These are phyloP conservation scores for Didymodactylos carnosus DNA, from an alignment of 2,888 invertebrate species.

Conservation along the genomic window DNA sequence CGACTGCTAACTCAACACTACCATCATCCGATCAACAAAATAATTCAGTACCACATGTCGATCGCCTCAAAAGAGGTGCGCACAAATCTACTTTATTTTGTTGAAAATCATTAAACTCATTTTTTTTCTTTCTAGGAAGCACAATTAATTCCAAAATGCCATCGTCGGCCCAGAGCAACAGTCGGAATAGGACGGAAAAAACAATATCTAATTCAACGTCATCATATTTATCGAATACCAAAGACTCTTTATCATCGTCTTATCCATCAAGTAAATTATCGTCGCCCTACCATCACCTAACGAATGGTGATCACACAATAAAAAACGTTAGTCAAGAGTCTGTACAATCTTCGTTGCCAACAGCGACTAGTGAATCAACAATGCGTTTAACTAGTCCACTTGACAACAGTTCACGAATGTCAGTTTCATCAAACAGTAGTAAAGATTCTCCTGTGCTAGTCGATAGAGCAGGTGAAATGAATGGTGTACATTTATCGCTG, in stretches of 20 bases:
- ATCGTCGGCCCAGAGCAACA: neutral
- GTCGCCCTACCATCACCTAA: too few species aligned
- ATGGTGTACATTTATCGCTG: neutral
- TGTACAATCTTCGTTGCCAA: neutral
- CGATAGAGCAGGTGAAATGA: neutral
- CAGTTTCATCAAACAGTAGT: neutral
- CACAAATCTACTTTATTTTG: neutral
- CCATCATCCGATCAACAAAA: neutral
- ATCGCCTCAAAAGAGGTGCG: neutral
- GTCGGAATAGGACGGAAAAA: neutral
- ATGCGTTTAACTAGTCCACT: neutral
- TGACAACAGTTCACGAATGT: neutral
- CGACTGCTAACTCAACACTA: too few species aligned
- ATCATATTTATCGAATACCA: too few species aligned
- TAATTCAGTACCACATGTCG: neutral
- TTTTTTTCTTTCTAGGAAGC: neutral
- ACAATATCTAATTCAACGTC: neutral
- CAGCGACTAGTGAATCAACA: neutral
- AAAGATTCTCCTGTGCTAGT: neutral
- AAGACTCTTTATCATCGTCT: too few species aligned
- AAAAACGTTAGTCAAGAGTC: neutral
- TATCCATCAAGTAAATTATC: too few species aligned
- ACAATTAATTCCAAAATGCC: neutral
- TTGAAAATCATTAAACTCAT: neutral
- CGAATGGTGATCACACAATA: neutral